phyloP scores from a whole-genome alignment of 2,113 vertebrate species.

The Antechinus stuartii region DNA sequence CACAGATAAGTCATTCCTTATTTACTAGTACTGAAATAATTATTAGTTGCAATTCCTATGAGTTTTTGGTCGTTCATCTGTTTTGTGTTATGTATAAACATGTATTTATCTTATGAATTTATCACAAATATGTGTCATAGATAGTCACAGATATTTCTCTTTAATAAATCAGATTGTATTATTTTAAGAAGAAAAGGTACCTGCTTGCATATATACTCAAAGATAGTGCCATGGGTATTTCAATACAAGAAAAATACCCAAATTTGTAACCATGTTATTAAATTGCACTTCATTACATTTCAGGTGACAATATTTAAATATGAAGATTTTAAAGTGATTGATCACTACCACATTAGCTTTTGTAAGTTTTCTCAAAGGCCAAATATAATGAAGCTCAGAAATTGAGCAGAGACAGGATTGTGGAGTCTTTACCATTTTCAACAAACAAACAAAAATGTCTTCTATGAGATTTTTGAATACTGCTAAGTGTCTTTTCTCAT shows the following conservation, averaged over 20 bases:
- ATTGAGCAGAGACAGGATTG: slow-evolving; percentile 29
- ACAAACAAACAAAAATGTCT: not conserved
- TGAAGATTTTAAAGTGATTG: not conserved
- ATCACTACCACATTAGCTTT: not conserved
- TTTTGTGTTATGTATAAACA: not conserved
- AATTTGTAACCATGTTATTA: not conserved
- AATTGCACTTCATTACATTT: slow-evolving; percentile 37
- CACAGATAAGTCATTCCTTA: not conserved
- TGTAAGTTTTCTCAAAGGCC: slow-evolving; percentile 22
- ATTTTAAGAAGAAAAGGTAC: slow-evolving; percentile 10
- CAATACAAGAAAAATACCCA: not conserved
- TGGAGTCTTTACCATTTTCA: slow-evolving; percentile 13
- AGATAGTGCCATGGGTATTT: not conserved
- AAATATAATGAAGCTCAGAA: slow-evolving; percentile 54
- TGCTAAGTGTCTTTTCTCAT: not conserved
- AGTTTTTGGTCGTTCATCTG: not conserved
- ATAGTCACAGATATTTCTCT: not conserved
- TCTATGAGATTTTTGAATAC: slow-evolving; percentile 3
- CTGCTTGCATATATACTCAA: not conserved
- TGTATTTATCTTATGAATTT: not conserved
- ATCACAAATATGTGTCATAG: not conserved
- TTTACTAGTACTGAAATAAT: not conserved
- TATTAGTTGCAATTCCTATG: not conserved
- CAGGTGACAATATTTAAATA: slow-evolving; percentile 33
- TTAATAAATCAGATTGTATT: not conserved